Conservation (phyloP, 2,113 vertebrate genomes). For the Crotophaga sulcirostris region DNA sequence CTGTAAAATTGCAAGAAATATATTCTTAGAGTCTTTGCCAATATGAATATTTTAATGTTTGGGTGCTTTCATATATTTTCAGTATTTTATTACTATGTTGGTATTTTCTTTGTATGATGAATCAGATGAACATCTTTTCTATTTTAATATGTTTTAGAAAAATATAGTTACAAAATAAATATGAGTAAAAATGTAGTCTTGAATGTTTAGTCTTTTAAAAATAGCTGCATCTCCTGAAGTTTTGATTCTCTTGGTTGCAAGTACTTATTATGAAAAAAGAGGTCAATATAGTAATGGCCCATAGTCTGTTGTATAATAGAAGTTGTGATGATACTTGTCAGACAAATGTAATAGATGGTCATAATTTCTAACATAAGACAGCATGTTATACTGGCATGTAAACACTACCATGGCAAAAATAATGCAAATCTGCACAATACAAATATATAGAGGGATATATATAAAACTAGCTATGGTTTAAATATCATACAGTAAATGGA, state of each 20-base stretch:
- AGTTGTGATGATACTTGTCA: neutral
- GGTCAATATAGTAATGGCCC: neutral
- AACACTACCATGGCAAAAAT: neutral
- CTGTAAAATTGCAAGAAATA: constrained; percentile 72
- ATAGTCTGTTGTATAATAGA: neutral
- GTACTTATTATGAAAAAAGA: neutral
- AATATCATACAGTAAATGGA: neutral
- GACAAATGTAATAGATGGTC: neutral
- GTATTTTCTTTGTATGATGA: constrained; percentile 81
- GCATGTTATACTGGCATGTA: neutral
- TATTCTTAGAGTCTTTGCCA: constrained; percentile 77
- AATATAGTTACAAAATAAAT: constrained; percentile 78
- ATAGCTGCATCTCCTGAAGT: neutral
- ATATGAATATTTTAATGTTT: constrained; percentile 78
- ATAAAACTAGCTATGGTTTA: neutral
- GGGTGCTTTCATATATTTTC: constrained; percentile 82
- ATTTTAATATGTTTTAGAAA: constrained; percentile 83
- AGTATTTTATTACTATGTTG: constrained; percentile 82
- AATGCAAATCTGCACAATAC: neutral
- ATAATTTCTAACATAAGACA: neutral
- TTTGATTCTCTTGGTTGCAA: neutral
- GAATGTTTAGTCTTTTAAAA: constrained; percentile 57
- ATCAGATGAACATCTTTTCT: constrained; percentile 79
- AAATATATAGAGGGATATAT: neutral
- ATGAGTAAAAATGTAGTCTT: constrained; percentile 49